These are phyloP conservation scores for Sarcophaga variegata DNA, from an alignment of 2,888 invertebrate species.

Conservation along the genomic window DNA sequence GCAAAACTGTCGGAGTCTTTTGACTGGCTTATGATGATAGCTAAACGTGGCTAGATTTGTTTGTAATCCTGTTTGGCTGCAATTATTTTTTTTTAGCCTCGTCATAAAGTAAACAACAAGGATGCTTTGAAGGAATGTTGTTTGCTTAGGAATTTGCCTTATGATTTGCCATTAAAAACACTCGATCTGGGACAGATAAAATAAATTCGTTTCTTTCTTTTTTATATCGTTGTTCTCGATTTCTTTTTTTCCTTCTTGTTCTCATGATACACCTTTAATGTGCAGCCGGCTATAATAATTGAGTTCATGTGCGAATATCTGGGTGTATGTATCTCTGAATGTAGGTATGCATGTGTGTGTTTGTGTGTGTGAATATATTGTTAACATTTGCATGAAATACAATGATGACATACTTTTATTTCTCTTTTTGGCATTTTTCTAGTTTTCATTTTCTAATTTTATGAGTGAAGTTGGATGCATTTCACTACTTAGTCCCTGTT, in stretches of 20 bases:
- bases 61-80: constrained; percentile 1
- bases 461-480: constrained; percentile 8
- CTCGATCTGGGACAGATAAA: constrained; percentile 15
- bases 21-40: not conserved
- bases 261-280: constrained; percentile 21
- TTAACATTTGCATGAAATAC: constrained; percentile 58
- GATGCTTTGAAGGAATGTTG: not conserved
- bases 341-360: not conserved
- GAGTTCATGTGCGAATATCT: not conserved
- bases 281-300: not conserved
- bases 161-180: constrained; percentile 11
- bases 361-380: not conserved
- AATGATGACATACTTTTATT: constrained; percentile 62
- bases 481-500: no score
- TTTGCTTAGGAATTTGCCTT: not conserved
- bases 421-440: constrained; percentile 31
- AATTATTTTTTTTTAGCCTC: constrained; percentile 14
- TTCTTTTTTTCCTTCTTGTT: not conserved
- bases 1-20: not conserved
- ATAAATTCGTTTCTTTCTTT: no score
- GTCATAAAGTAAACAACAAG: constrained; percentile 48
- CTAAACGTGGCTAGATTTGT: not conserved
- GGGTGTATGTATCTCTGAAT: not conserved
- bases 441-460: constrained; percentile 61
- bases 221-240: no score